Evolutionary conservation across 2,797 vertebrate species (phyloP).

Genomic region (Petrocephalus sullivani): DNA sequence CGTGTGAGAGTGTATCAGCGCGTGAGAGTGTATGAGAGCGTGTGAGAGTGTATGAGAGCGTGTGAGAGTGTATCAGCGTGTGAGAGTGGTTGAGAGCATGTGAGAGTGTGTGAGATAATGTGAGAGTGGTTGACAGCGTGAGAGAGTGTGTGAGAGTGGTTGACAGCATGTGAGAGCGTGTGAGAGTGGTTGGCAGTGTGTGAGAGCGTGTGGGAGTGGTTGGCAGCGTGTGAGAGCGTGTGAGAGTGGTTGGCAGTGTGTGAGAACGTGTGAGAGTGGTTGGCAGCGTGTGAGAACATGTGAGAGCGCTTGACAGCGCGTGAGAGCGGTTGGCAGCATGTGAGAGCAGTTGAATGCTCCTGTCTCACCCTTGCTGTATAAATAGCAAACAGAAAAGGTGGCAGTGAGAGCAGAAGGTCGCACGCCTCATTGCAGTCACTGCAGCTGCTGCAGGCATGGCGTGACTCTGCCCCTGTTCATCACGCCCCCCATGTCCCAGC

Average conservation of each 20-base stretch:
- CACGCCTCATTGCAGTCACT: not conserved
- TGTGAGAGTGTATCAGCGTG: too few species aligned
- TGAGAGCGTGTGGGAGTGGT: not conserved
- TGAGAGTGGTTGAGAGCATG: too few species aligned
- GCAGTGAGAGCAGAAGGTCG: not conserved
- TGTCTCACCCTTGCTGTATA: not conserved
- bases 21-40: not conserved
- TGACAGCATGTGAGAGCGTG: not conserved
- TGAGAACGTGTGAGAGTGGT: not conserved
- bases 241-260: not conserved
- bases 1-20: too few species aligned
- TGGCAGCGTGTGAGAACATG: not conserved
- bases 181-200: not conserved
- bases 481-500: not conserved
- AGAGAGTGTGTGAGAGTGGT: not conserved
- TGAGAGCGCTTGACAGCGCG: not conserved
- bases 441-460: not conserved
- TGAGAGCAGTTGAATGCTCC: not conserved
- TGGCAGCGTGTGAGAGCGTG: not conserved
- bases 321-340: not conserved
- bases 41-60: too few species aligned
- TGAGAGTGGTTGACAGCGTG: not conserved
- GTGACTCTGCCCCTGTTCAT: not conserved
- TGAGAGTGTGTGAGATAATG: too few species aligned
- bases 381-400: not conserved